Conservation (phyloP, 1,140 invertebrate species). For the Drosophila lacteicornis region DNA sequence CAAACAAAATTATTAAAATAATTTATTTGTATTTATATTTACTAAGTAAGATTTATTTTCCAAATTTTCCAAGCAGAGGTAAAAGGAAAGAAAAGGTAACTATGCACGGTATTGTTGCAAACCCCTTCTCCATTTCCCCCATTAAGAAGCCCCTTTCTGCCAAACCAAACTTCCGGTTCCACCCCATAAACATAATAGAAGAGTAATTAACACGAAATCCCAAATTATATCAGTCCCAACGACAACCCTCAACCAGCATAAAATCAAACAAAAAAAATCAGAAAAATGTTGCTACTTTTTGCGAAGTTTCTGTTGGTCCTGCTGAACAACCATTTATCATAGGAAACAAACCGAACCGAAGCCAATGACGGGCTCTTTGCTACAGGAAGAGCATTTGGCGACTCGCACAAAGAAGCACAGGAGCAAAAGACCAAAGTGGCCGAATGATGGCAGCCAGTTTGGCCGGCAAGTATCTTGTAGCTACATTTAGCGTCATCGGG, state of each 20-base stretch:
- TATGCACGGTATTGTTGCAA: constrained; percentile 10
- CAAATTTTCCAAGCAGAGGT: no score
- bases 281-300: constrained; percentile 56
- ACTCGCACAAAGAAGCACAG: constrained; percentile 36
- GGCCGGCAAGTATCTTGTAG: constrained; percentile 40
- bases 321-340: constrained; percentile 73
- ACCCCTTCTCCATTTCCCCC: constrained; percentile 18
- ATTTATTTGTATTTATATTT: no score
- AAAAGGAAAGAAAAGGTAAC: background rate
- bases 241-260: constrained; percentile 55
- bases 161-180: constrained; percentile 46
- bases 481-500: constrained; percentile 70
- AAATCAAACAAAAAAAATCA: constrained; percentile 23
- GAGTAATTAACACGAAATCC: constrained; percentile 82
- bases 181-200: constrained; percentile 68
- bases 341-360: constrained; percentile 40
- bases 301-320: constrained; percentile 48
- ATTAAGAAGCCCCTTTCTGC: constrained; percentile 14
- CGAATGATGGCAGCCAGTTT: constrained; percentile 68
- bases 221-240: constrained; percentile 75
- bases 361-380: constrained; percentile 72
- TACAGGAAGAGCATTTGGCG: constrained; percentile 53
- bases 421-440: constrained; percentile 66
- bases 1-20: background rate
- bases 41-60: no score